Percentiles rank a stretch among this genome's conserved stretches.
These are phyloP conservation scores for Noturus placidus DNA, from an alignment of 2,113 vertebrate species.

Conservation along the genomic window DNA sequence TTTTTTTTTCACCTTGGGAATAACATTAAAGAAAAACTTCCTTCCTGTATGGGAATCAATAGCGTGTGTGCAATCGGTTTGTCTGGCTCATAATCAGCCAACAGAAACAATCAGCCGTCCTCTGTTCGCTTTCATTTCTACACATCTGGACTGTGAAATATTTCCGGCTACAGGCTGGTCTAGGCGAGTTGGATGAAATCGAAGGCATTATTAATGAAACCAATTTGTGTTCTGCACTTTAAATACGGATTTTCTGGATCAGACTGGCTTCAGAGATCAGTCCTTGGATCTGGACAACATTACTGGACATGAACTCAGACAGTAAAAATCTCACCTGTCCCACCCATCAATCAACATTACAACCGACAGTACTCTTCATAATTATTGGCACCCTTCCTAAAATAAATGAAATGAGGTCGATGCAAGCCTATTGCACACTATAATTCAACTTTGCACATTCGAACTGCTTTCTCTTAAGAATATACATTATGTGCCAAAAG, in stretches of 20 bases:
- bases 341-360: background rate
- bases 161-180: background rate
- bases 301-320: background rate
- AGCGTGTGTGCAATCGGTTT: slow-evolving; percentile 12
- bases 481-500: background rate
- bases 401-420: background rate
- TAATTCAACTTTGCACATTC: background rate
- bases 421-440: background rate
- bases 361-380: background rate
- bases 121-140: background rate
- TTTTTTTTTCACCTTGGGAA: slow-evolving; percentile 10
- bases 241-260: background rate
- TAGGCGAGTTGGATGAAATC: background rate
- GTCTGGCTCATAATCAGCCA: slow-evolving; percentile 16
- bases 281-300: background rate
- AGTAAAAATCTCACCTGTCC: background rate
- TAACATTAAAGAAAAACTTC: slow-evolving; percentile 21
- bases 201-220: slow-evolving; percentile 1
- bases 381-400: background rate
- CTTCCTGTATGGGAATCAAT: slow-evolving; percentile 39
- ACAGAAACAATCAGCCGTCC: slow-evolving; percentile 3
- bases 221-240: background rate
- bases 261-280: background rate
- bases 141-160: background rate
- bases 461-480: background rate